Conservation (phyloP, 30 jellyfish, hydroid and myxozoan species). For the Pseudorhiza aurosa region DNA sequence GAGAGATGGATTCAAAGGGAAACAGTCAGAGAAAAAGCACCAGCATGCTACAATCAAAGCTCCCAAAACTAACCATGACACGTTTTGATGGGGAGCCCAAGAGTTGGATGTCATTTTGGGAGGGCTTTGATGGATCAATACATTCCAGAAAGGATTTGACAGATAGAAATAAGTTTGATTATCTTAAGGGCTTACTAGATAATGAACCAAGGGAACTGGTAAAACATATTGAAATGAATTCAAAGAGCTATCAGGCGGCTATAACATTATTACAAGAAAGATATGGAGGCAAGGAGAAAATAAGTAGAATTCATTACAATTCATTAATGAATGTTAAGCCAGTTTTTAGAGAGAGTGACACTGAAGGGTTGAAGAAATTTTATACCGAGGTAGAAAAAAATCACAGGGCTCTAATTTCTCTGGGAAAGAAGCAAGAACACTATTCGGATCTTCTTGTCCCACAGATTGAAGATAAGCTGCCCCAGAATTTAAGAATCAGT, state of each 20-base stretch:
- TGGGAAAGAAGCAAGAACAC: conserved; percentile 29
- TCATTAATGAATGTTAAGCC: conserved; percentile 2
- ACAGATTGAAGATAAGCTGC: conserved; percentile 22
- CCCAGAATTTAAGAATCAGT: conserved; percentile 4
- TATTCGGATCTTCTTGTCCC: not conserved
- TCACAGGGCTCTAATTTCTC: conserved; percentile 33
- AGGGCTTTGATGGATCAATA: too few relatives aligned
- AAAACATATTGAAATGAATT: too few relatives aligned
- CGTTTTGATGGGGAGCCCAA: conserved; percentile 5
- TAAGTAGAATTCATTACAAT: conserved; percentile 26
- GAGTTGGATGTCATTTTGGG: too few relatives aligned
- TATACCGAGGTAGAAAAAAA: conserved; percentile 29
- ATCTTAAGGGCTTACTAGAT: too few relatives aligned
- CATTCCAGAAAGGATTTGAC: too few relatives aligned
- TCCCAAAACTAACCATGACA: not conserved
- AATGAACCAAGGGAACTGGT: too few relatives aligned
- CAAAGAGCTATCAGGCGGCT: conserved; percentile 12
- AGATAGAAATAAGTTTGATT: too few relatives aligned
- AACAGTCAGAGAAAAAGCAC: not conserved
- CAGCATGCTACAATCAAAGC: too few relatives aligned
- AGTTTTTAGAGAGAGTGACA: conserved; percentile 16
- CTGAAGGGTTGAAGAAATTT: conserved; percentile 9
- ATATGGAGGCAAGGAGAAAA: conserved; percentile 25
- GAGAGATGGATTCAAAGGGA: not conserved
- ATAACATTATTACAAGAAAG: conserved; percentile 24